A percentile compares a stretch with the other conserved stretches of the same genome.
phyloP scores from a whole-genome alignment of 1,140 invertebrate species.

The Heliconius congener region DNA sequence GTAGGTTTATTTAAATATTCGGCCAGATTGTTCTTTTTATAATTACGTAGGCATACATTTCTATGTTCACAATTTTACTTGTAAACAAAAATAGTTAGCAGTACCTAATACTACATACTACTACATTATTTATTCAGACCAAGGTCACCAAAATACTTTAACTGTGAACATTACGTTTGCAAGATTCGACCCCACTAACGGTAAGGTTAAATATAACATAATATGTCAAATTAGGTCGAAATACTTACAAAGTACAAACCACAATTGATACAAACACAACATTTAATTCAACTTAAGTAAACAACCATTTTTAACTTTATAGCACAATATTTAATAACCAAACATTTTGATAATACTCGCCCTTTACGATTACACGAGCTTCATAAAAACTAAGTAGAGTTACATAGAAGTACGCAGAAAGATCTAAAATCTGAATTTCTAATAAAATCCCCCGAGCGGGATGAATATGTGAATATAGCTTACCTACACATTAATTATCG shows the following conservation, averaged over 20 bases:
- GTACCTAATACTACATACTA: too few species aligned
- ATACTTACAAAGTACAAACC: not conserved
- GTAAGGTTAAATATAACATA: not conserved
- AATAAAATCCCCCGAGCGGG: constrained; percentile 66
- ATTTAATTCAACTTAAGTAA: not conserved
- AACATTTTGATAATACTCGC: not conserved
- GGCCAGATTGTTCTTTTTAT: too few species aligned
- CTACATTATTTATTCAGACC: too few species aligned
- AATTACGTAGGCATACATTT: too few species aligned
- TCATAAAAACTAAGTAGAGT: constrained; percentile 66
- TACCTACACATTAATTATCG: constrained; percentile 63
- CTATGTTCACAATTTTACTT: too few species aligned
- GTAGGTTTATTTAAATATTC: too few species aligned
- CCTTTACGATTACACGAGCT: constrained; percentile 35
- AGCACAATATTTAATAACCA: constrained; percentile 42
- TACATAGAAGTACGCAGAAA: constrained; percentile 39
- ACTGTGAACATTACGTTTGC: too few species aligned
- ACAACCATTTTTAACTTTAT: constrained; percentile 32
- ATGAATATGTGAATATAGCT: constrained; percentile 70
- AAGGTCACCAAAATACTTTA: too few species aligned
- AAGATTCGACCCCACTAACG: too few species aligned
- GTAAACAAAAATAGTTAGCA: too few species aligned
- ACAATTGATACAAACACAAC: not conserved
- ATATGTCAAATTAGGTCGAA: too few species aligned
- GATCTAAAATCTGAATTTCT: constrained; percentile 73